Percentiles rank a stretch among this genome's conserved stretches.
These are phyloP conservation scores for Drosophila barbarae DNA, from an alignment of 2,888 invertebrate genomes.

Conservation along the genomic window DNA sequence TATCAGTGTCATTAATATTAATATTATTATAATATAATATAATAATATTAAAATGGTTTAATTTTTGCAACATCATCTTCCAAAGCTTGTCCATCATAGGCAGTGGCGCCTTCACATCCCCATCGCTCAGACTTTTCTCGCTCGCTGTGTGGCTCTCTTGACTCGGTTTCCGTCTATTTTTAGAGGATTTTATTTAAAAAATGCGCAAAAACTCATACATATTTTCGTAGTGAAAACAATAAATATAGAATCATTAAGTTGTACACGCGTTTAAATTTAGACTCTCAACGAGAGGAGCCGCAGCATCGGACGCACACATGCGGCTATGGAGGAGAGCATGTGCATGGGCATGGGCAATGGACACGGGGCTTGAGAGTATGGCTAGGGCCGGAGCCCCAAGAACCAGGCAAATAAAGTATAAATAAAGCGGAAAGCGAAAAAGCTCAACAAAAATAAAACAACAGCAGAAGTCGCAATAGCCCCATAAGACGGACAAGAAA, in stretches of 20 bases:
- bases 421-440: slow-evolving; percentile 36
- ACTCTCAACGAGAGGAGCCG: slow-evolving; percentile 44
- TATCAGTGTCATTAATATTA: too few relatives aligned
- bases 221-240: slow-evolving; percentile 76
- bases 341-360: slow-evolving; percentile 2
- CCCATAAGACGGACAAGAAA: slow-evolving; percentile 3
- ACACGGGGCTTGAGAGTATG: slow-evolving; percentile 1
- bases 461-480: slow-evolving; percentile 2
- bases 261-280: slow-evolving; percentile 75
- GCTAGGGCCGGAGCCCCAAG: slow-evolving; percentile 25
- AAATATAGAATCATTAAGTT: slow-evolving; percentile 77
- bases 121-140: slow-evolving; percentile 18
- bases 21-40: too few relatives aligned
- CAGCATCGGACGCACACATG: slow-evolving; percentile 13
- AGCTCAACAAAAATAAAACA: slow-evolving; percentile 32
- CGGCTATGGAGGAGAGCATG: slow-evolving; percentile 5
- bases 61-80: too few relatives aligned
- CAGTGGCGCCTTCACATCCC: slow-evolving; percentile 4
- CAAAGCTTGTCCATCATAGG: background rate
- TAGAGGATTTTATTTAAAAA: slow-evolving; percentile 67
- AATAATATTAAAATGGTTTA: too few relatives aligned
- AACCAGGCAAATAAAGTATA: slow-evolving; percentile 42
- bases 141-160: slow-evolving; percentile 29
- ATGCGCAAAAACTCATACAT: slow-evolving; percentile 77
- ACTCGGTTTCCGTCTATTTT: slow-evolving; percentile 52